Conservation (phyloP, 2,797 vertebrate genomes). For the Cygnus olor region DNA sequence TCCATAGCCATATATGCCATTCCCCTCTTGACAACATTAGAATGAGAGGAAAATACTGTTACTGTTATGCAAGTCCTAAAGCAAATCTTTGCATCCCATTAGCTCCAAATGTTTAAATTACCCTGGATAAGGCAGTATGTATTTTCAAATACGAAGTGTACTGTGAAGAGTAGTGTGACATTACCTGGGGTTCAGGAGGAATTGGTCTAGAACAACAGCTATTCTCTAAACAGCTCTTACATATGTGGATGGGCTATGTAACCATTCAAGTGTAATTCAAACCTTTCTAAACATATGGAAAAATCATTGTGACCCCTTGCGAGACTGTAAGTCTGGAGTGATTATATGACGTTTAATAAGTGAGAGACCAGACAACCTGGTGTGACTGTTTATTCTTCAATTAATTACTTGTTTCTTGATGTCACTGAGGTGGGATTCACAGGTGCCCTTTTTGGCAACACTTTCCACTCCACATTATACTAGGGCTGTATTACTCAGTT, state of each 20-base stretch:
- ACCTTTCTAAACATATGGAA: conserved; percentile 16
- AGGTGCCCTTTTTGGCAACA: not conserved
- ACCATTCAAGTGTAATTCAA: not conserved
- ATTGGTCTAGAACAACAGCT: not conserved
- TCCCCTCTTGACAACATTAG: conserved; percentile 53
- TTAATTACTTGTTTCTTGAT: conserved; percentile 3
- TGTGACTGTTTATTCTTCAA: conserved; percentile 13
- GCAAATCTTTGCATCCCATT: conserved; percentile 24
- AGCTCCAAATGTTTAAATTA: not conserved
- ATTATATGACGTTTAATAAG: conserved; percentile 16
- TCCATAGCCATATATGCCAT: not conserved
- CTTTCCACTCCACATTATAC: not conserved
- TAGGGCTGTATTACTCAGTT: not conserved
- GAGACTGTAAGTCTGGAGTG: not conserved
- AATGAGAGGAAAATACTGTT: not conserved
- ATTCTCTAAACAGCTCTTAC: not conserved
- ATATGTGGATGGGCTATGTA: not conserved
- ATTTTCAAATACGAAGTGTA: not conserved
- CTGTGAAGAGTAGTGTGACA: not conserved
- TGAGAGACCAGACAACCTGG: not conserved
- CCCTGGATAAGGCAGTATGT: not conserved
- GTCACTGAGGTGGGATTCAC: not conserved
- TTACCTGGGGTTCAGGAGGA: not conserved
- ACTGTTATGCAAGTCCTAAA: not conserved
- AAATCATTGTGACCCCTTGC: conserved; percentile 24